Evolutionary conservation across 1,140 invertebrate genomes (phyloP), one percentile per base, ranked within the genome.

Genomic region (Trachymyrmex cornetzi): DNA sequence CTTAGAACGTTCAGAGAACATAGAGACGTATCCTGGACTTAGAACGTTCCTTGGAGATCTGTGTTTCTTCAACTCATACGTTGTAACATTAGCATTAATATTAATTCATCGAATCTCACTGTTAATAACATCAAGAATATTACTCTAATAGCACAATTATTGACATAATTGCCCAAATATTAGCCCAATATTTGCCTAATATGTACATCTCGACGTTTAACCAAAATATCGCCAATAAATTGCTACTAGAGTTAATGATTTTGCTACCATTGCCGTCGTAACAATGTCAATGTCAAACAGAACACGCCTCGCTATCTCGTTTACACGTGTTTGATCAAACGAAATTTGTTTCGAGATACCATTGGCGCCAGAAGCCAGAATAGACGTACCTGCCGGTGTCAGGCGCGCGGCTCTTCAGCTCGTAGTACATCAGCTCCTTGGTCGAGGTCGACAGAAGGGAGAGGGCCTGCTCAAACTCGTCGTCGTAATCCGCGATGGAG

Each of bases 341-440:
- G 16, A 57, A 38, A 34, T n/a, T 50, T 19, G n/a, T 34, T 67
- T 7, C 5, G 16, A 24, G 24, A 22, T 48, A 61, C 24, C 67
- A 7, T 27, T 22, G 16, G 34, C 66, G 14, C 34, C 50, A 4
- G 7, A 16, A 11, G 14, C 34, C 50, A 4, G 7, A 16, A 11
- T 2, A 3, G 38, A 95, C 95, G 94, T 93, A 97, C 97, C 96
- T 97, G 95, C 96, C 96, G 75, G 96, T 96, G 89, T 96, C 95
- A 24, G 97, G 96, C 72, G 97, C 96, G 22, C 94, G 92, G 64
- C 94, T 94, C 90, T 97, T 97, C 44, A 97, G 94, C 93, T 97
- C 96, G 94, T 97, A 97, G 93, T 96, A 97, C 96, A 96, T 97
- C 93, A 96, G 96, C 92, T 97, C 97, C 95, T 96, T 96, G 85